Conservation (phyloP, 1,140 invertebrate genomes). For the Trialeurodes vaporariorum region DNA sequence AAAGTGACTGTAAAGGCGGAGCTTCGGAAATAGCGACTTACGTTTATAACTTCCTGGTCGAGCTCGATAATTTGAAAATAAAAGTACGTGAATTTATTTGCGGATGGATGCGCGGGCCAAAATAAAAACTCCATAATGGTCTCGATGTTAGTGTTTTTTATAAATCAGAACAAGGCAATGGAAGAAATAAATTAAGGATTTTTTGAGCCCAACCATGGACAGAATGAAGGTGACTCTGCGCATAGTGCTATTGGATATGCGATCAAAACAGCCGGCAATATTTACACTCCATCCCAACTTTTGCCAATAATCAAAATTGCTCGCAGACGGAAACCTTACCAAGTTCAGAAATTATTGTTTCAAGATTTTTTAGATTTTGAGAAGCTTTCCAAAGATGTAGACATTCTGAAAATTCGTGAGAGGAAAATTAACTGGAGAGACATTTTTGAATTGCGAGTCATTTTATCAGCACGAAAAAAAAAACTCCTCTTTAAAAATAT, state of each 20-base stretch:
- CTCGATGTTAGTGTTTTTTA: slow-evolving; percentile 9
- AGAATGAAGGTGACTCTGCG: slow-evolving; percentile 10
- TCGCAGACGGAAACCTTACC: no score
- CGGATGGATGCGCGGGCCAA: slow-evolving; percentile 3
- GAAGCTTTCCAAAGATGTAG: slow-evolving; percentile 3
- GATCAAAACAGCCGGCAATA: slow-evolving; percentile 7
- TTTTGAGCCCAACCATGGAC: slow-evolving; percentile 11
- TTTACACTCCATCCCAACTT: slow-evolving; percentile 8
- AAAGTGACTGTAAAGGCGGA: slow-evolving; percentile 1
- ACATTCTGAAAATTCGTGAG: slow-evolving; percentile 1
- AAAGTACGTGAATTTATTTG: no score
- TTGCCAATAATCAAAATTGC: no score
- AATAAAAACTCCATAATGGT: slow-evolving; percentile 8
- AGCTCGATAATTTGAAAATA: no score
- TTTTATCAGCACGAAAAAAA: slow-evolving; percentile 5
- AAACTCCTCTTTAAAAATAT: no score
- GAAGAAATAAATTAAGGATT: slow-evolving; percentile 5
- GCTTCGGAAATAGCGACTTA: slow-evolving; percentile 6
- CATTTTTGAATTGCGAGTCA: slow-evolving; percentile 10
- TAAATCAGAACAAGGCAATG: slow-evolving; percentile 1
- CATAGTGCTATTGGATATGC: slow-evolving; percentile 9
- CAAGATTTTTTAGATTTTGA: no score
- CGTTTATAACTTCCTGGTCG: background rate
- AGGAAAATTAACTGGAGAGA: slow-evolving; percentile 7
- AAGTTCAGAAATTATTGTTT: no score